Evolutionary conservation across 2,113 vertebrate genomes (phyloP), one percentile per base, ranked within the genome.

Genomic region (Turnix velox): DNA sequence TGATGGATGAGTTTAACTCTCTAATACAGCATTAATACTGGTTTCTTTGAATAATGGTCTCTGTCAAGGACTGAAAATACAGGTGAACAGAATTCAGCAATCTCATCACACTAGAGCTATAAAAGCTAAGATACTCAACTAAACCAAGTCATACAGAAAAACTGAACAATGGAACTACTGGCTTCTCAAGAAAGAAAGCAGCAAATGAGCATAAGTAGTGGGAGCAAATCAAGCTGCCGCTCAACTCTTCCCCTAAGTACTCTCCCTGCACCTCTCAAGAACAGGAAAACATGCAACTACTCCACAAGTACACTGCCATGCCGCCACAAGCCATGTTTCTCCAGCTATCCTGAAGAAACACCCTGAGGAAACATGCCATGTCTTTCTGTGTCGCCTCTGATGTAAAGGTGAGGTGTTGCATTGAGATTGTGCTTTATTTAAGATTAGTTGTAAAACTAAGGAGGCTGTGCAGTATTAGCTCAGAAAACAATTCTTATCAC

Each of bases 221-320:
- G 2, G 4, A 66, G 31, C 4, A 54, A 42, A 6, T 37, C 31
- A 72, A 20, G 23, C n/a, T 37, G 63, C 12, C 6, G 12, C 7
- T 71, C 27, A 1, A 1, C n/a, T 74, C 12, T 65, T 73, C 18
- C 23, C 13, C 23, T 39, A 10, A 37, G 20, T 3, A 7, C 9
- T 24, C 7, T 69, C 15, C 16, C 7, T 17, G 17, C 11, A 45
- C 5, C 19, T 69, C 28, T 66, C 43, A 66, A 59, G 27, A 30
- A 24, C 28, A 45, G 33, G 43, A 19, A 3, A 1, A 0, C 4
- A 35, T 28, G 35, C 1, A 2, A 5, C n/a, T 35, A 4, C 18
- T 27, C 24, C 31, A 4, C 22, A 22, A 15, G 18, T 51, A 14
- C 7, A 2, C 23, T 13, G 10, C 14, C 52, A 45, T 8, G 7